Percentiles rank a stretch among this genome's conserved stretches.
Evolutionary conservation across 2,797 vertebrate species (phyloP).

Genomic region (Protonibea diacanthus): DNA sequence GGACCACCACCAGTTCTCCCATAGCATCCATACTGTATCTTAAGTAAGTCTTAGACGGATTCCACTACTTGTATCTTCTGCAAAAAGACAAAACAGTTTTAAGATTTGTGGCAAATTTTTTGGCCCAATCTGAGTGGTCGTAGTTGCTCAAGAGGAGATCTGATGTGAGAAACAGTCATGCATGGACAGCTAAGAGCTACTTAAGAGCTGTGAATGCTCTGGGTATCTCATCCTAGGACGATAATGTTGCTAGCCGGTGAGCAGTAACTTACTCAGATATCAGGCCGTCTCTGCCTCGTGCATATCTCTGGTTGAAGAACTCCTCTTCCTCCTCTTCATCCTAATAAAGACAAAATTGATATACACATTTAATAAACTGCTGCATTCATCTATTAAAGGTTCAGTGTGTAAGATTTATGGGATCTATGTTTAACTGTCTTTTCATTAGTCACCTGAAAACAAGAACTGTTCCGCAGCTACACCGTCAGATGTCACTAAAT

Average conservation of each 20-base stretch:
- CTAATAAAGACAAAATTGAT: slow-evolving; percentile 74
- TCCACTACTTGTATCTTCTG: not conserved
- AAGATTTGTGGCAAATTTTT: not conserved
- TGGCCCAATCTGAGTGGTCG: slow-evolving; percentile 16
- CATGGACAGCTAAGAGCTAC: slow-evolving; percentile 25
- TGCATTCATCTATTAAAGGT: not conserved
- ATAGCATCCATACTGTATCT: slow-evolving; percentile 24
- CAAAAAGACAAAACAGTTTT: slow-evolving; percentile 11
- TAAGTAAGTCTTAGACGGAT: slow-evolving; percentile 24
- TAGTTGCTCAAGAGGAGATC: slow-evolving; percentile 13
- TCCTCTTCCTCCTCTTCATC: slow-evolving; percentile 98
- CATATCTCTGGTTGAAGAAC: slow-evolving; percentile 97
- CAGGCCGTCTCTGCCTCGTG: slow-evolving; percentile 91
- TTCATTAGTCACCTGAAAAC: no score
- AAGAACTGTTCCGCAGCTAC: no score
- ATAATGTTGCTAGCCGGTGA: slow-evolving; percentile 20
- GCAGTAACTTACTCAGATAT: slow-evolving; percentile 96
- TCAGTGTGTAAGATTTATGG: no score
- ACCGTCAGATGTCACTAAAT: no score
- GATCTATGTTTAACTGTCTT: no score
- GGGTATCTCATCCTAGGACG: slow-evolving; percentile 27
- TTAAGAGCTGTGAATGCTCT: slow-evolving; percentile 44
- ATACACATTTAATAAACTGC: not conserved
- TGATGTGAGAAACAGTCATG: slow-evolving; percentile 39
- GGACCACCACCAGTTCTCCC: slow-evolving; percentile 15